These are phyloP conservation scores for Caenorhabditis sp. DNA, from an alignment of 2,888 invertebrate species.

Conservation along the genomic window DNA sequence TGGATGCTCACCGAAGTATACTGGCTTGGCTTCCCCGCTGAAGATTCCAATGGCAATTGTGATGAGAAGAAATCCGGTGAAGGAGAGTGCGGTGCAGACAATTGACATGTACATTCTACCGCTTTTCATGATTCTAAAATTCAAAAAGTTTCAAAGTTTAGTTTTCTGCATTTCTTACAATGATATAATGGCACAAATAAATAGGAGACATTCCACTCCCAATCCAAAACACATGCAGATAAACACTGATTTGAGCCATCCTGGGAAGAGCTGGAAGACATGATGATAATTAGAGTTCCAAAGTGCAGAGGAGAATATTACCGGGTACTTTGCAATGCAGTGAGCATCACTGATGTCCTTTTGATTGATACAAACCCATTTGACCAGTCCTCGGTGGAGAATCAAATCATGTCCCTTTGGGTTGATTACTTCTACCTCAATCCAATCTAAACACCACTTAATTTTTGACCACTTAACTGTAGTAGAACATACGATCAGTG, in stretches of 20 bases:
- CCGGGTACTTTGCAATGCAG: slow-evolving; percentile 53
- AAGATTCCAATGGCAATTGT: slow-evolving; percentile 58
- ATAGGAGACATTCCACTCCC: slow-evolving; percentile 33
- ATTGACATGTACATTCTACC: slow-evolving; percentile 36
- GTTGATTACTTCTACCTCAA: slow-evolving; percentile 43
- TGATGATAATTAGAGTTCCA: neutral
- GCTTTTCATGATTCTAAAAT: slow-evolving; percentile 43
- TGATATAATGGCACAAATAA: slow-evolving; percentile 28
- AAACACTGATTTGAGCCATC: slow-evolving; percentile 62
- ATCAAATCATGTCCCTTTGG: slow-evolving; percentile 32
- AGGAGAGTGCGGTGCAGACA: slow-evolving; percentile 40
- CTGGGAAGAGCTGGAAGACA: slow-evolving; percentile 45
- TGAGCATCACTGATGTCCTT: slow-evolving; percentile 35
- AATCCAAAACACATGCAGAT: slow-evolving; percentile 53
- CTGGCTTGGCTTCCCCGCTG: slow-evolving; percentile 43
- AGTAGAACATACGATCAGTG: slow-evolving; percentile 41
- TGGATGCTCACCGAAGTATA: slow-evolving; percentile 46
- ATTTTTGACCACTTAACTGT: neutral
- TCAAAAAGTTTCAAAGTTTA: neutral
- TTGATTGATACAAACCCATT: slow-evolving; percentile 60
- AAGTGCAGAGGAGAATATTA: neutral
- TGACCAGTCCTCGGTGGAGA: slow-evolving; percentile 52
- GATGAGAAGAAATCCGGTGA: slow-evolving; percentile 38
- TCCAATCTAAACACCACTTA: slow-evolving; percentile 38
- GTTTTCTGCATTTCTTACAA: slow-evolving; percentile 25